phyloP scores from a whole-genome alignment of 2,797 vertebrate species.

The Arremon aurantiirostris region DNA sequence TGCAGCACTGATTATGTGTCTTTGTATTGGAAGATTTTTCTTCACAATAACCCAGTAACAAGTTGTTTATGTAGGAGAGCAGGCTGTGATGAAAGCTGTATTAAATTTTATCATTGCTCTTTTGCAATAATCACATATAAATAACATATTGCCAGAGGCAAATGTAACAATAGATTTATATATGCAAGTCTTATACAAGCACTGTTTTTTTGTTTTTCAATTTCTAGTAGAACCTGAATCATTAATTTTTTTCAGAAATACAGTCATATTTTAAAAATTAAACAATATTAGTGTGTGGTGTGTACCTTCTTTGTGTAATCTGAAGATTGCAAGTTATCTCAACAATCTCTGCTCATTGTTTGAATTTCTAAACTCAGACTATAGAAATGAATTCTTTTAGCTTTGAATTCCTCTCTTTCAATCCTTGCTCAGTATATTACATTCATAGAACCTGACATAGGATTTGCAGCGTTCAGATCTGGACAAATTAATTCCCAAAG shows the following conservation, averaged over 20 bases:
- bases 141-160: background rate
- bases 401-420: background rate
- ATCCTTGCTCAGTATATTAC: background rate
- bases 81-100: background rate
- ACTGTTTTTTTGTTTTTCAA: background rate
- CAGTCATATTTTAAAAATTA: background rate
- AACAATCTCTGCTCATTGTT: background rate
- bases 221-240: background rate
- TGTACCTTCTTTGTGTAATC: background rate
- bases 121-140: background rate
- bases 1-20: background rate
- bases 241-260: background rate
- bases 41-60: background rate
- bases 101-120: background rate
- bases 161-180: background rate
- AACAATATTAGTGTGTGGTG: background rate
- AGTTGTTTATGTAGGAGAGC: background rate
- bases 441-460: background rate
- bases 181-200: background rate
- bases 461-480: background rate
- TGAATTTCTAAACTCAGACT: background rate
- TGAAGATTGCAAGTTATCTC: background rate
- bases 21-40: background rate
- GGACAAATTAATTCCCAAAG: background rate
- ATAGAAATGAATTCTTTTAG: background rate